Evolutionary conservation across 1,140 invertebrate genomes (phyloP).

Genomic region (Drosophila watanabei): DNA sequence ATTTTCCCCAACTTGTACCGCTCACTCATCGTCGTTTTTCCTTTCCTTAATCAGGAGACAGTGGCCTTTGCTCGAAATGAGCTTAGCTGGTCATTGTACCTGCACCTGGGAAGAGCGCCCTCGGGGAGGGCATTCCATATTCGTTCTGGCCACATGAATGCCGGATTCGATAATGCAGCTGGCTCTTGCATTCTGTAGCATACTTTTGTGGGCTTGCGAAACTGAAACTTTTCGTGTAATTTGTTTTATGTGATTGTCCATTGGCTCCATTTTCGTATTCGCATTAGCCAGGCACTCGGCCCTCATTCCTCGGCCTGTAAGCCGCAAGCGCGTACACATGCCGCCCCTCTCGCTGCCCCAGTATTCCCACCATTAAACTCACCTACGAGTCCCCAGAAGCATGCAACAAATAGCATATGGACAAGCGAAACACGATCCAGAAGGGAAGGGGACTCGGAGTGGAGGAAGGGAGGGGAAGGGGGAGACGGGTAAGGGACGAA

Average conservation of each 20-base stretch:
- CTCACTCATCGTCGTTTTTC: conserved; percentile 23
- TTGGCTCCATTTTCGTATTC: conserved; percentile 78
- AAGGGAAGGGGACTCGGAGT: neutral
- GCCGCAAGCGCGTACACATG: conserved; percentile 59
- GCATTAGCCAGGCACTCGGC: conserved; percentile 69
- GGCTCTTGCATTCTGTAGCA: conserved; percentile 74
- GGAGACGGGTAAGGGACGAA: neutral
- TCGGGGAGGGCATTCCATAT: neutral
- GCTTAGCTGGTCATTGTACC: conserved; percentile 73
- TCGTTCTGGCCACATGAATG: conserved; percentile 9
- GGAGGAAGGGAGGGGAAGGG: neutral
- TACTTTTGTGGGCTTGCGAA: conserved; percentile 73
- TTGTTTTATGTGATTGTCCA: conserved; percentile 83
- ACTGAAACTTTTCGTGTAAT: conserved; percentile 76
- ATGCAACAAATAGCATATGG: conserved; percentile 77
- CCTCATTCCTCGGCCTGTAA: conserved; percentile 53
- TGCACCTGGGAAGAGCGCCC: neutral
- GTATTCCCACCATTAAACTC: conserved; percentile 3
- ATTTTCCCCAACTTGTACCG: conserved; percentile 35
- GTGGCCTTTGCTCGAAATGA: conserved; percentile 31
- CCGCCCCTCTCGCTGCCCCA: neutral
- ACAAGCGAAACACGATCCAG: conserved; percentile 35
- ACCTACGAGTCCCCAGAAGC: conserved; percentile 32
- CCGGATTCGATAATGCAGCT: conserved; percentile 30
- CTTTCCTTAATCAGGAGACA: conserved; percentile 5